phyloP scores from a whole-genome alignment of 2,888 invertebrate species.

The Diarsia dahlii region DNA sequence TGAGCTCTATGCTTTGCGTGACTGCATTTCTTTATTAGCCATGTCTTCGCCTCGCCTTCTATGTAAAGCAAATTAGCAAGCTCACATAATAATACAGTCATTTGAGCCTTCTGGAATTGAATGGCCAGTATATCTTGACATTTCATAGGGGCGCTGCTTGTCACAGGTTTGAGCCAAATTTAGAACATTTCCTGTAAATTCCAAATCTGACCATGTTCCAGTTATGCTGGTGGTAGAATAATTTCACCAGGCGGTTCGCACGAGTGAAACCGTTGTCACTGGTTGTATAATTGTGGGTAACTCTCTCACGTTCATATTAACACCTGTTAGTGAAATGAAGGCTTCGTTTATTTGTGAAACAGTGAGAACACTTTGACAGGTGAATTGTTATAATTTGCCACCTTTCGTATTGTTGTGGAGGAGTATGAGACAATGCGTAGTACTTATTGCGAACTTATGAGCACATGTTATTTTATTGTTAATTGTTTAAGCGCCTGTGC shows the following conservation, averaged over 20 bases:
- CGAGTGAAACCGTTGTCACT: constrained; percentile 76
- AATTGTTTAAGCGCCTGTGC: not conserved
- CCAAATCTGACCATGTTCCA: constrained; percentile 1
- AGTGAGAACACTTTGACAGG: constrained; percentile 41
- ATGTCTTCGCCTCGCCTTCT: constrained; percentile 16
- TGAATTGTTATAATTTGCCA: constrained; percentile 15
- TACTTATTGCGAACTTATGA: constrained; percentile 4
- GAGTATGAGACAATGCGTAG: not conserved
- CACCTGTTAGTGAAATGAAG: constrained; percentile 63
- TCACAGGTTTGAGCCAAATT: not conserved
- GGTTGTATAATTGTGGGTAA: constrained; percentile 75
- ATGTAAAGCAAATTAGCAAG: constrained; percentile 50
- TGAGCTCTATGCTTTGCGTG: constrained; percentile 21
- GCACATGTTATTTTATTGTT: not conserved
- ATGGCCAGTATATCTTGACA: constrained; percentile 31
- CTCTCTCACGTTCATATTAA: constrained; percentile 78
- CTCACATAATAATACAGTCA: constrained; percentile 37
- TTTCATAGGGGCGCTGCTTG: constrained; percentile 8
- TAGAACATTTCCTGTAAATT: constrained; percentile 11
- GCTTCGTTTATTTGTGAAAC: constrained; percentile 41
- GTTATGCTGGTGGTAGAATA: constrained; percentile 5
- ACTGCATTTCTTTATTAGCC: constrained; percentile 25
- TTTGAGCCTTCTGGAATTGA: constrained; percentile 13
- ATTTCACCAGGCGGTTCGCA: constrained; percentile 72
- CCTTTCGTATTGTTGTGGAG: constrained; percentile 11